phyloP scores from a whole-genome alignment of 2,888 invertebrate species.

The Apantesis nais region DNA sequence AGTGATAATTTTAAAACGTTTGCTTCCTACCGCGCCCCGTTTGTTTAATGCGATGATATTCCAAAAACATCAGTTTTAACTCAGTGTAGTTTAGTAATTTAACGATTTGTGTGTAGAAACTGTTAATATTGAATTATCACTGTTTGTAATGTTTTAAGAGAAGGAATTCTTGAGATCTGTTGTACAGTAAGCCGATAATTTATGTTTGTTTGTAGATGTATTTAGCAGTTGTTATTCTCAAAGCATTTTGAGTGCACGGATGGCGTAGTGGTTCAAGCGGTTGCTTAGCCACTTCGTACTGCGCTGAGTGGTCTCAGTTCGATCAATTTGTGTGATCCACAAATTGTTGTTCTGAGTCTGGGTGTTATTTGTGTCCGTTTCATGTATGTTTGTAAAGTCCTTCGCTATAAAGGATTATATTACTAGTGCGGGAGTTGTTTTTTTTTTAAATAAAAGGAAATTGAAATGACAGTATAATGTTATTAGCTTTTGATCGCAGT shows the following conservation, averaged over 20 bases:
- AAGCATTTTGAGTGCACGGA: too few species aligned
- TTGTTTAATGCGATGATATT: conserved; percentile 56
- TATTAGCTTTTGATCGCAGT: background rate
- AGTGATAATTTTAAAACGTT: conserved; percentile 35
- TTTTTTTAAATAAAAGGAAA: too few species aligned
- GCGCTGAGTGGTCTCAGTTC: too few species aligned
- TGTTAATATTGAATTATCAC: conserved; percentile 18
- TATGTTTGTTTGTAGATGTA: background rate
- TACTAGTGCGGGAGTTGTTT: too few species aligned
- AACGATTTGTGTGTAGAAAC: conserved; percentile 19
- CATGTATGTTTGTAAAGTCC: too few species aligned
- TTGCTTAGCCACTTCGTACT: too few species aligned
- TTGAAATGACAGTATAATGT: background rate
- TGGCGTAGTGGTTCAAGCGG: too few species aligned
- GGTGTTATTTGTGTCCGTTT: too few species aligned
- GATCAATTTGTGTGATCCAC: too few species aligned
- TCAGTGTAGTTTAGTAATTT: conserved; percentile 21
- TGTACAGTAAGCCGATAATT: background rate
- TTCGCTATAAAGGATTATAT: too few species aligned
- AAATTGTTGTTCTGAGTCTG: too few species aligned
- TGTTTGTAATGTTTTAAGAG: conserved; percentile 15
- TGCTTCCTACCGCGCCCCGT: conserved; percentile 41
- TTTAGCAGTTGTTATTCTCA: background rate
- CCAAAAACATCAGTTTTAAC: conserved; percentile 37
- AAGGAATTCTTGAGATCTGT: conserved; percentile 1